phyloP scores from a whole-genome alignment of 2,113 vertebrate genomes.

The Salvelinus sp. region DNA sequence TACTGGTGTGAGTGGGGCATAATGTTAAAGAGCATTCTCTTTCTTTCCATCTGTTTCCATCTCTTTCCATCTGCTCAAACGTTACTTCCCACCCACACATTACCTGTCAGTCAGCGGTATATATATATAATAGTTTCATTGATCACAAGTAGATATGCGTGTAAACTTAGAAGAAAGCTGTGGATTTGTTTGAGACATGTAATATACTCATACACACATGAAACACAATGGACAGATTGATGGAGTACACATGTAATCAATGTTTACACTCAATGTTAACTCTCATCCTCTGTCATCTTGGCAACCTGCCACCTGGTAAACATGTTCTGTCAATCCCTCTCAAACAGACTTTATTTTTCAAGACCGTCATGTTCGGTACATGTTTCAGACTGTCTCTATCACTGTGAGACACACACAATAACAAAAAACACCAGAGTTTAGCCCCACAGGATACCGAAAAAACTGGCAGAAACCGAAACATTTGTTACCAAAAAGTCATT shows the following conservation, averaged over 20 bases:
- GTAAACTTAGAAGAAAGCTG: background rate
- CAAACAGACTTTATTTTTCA: background rate
- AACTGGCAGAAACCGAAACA: background rate
- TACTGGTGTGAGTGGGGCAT: too few species aligned
- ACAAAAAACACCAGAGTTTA: background rate
- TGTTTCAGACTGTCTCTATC: background rate
- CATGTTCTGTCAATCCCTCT: slow-evolving; percentile 56
- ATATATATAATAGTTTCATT: too few species aligned
- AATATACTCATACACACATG: background rate
- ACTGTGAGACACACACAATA: background rate
- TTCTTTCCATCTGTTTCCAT: too few species aligned
- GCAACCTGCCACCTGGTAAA: slow-evolving; percentile 39
- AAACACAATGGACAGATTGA: slow-evolving; percentile 10
- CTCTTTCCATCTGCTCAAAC: too few species aligned
- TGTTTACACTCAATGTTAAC: slow-evolving; percentile 39
- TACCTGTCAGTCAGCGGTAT: too few species aligned
- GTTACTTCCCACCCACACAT: too few species aligned
- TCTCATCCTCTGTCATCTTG: slow-evolving; percentile 29
- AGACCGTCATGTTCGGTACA: background rate
- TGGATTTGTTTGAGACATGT: background rate
- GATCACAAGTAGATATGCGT: too few species aligned
- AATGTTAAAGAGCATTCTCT: too few species aligned
- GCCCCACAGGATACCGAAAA: background rate
- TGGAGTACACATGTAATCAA: slow-evolving; percentile 28
- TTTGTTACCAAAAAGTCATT: background rate